Evolutionary conservation across 2,113 vertebrate genomes (phyloP).

Genomic region (Onychostruthus taczanowskii): DNA sequence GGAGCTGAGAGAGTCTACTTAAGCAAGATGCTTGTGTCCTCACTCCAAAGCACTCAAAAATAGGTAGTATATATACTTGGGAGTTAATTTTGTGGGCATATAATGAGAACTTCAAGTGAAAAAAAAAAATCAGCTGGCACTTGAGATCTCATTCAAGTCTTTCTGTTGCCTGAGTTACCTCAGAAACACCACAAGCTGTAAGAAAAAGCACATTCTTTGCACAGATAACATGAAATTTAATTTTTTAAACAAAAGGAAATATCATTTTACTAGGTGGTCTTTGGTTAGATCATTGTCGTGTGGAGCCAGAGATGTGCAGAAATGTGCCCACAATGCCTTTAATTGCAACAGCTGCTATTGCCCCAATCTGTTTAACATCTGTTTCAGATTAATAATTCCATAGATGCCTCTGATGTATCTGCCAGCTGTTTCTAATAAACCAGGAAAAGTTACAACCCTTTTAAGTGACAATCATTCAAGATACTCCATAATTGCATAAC

Average conservation of each 20-base stretch:
- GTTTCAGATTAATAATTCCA: constrained; percentile 41
- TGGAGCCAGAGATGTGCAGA: constrained; percentile 18
- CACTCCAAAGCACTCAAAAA: neutral
- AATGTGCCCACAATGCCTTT: constrained; percentile 31
- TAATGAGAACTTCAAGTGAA: neutral
- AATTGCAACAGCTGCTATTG: constrained; percentile 53
- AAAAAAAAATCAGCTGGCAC: neutral
- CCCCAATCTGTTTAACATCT: constrained; percentile 65
- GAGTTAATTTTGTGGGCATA: neutral
- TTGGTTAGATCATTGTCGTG: constrained; percentile 40
- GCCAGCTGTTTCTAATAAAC: constrained; percentile 66
- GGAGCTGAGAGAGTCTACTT: neutral
- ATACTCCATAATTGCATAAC: neutral
- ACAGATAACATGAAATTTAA: neutral
- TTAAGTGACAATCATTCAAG: constrained; percentile 62
- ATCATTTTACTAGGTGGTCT: neutral
- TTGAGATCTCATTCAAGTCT: neutral
- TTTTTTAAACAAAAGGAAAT: constrained; percentile 25
- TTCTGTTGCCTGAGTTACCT: neutral
- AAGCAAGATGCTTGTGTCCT: neutral
- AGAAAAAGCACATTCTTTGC: neutral
- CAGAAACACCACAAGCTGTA: neutral
- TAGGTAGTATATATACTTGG: neutral
- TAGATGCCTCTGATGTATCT: constrained; percentile 12
- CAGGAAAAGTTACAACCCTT: constrained; percentile 39